Evolutionary conservation across 1,140 invertebrate genomes (phyloP), one percentile per base, ranked within the genome.

Genomic region (Plectrocnemia conspersa): DNA sequence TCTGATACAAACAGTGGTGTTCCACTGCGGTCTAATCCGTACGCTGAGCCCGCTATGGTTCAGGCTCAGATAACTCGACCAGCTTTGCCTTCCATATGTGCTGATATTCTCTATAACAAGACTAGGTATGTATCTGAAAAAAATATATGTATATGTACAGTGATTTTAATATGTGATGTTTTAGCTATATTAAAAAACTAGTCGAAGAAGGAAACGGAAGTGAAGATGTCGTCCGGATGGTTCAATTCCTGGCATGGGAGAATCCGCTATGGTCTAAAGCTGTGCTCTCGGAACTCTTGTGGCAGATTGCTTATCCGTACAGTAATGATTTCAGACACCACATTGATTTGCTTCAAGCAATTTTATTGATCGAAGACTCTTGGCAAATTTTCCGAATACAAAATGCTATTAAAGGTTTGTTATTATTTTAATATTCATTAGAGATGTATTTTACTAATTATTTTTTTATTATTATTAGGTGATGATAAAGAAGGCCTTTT

Each of bases 171-270:
- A 4, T 38, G 13, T 2, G 18, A 5, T 5, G 11, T 47, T 45
- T 35, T 54, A 87, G 84, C 61, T 97, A 95, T 67, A 86, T 97
- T 48, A 97, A 97, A 71, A 97, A 97, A 69, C 75, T 97, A 4
- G 91, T 97, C 13, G 93, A 97, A 71, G 94, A 98, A 65, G 88
- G 88, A 21, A 93, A 91, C 71, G 82, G 85, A 21, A 86, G 87
- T 21, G 93, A 97, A 62, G 94, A 97, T 49, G 90, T 89, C 0
- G 78, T 92, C 1, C 88, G 91, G 70, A 72, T 97, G 38, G 68
- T 93, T 2, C 89, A 96, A 74, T 97, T 91, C 70, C 88, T 93
- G 67, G 92, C 88, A 63, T 98, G 94, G 94, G 94, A 98, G 71
- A 96, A 97, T 78, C 89, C 91, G 13, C 84, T 88, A 55, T 92